These are phyloP conservation scores for Serrognathus titanus DNA, from an alignment of 2,888 invertebrate species.

Conservation along the genomic window DNA sequence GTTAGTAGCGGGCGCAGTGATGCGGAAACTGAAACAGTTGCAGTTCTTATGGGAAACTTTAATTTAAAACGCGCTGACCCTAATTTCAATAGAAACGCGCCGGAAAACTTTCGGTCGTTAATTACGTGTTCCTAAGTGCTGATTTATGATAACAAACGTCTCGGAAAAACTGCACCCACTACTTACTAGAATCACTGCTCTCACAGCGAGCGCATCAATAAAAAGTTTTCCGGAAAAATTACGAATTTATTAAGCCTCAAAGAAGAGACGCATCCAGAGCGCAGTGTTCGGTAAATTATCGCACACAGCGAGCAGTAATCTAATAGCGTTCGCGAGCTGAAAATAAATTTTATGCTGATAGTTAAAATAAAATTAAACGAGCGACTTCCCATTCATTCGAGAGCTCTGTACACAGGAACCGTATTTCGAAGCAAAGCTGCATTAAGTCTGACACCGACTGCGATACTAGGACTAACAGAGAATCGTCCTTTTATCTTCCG, in stretches of 20 bases:
- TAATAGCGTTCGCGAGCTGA: neutral
- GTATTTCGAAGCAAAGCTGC: conserved; percentile 11
- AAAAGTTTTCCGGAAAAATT: too few species aligned
- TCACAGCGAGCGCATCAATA: too few species aligned
- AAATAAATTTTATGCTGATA: neutral
- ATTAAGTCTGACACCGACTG: conserved; percentile 24
- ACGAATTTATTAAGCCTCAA: too few species aligned
- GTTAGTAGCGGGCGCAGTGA: conserved; percentile 13
- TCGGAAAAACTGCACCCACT: too few species aligned
- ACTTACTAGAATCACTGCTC: too few species aligned
- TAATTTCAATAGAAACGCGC: neutral
- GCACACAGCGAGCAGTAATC: too few species aligned
- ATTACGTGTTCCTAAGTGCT: too few species aligned
- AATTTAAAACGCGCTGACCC: neutral
- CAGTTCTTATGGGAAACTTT: neutral
- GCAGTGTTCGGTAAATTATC: too few species aligned
- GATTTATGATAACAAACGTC: too few species aligned
- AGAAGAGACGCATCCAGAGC: too few species aligned
- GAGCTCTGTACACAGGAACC: conserved; percentile 10
- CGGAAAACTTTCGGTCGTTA: neutral
- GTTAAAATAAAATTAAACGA: neutral
- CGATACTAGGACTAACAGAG: conserved; percentile 32
- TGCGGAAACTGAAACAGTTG: conserved; percentile 1
- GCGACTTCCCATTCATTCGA: neutral
- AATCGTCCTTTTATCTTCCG: conserved; percentile 35